Percentiles rank a stretch among this genome's conserved stretches.
phyloP scores from a whole-genome alignment of 2,797 vertebrate species.

The Mionectes olivaceus region DNA sequence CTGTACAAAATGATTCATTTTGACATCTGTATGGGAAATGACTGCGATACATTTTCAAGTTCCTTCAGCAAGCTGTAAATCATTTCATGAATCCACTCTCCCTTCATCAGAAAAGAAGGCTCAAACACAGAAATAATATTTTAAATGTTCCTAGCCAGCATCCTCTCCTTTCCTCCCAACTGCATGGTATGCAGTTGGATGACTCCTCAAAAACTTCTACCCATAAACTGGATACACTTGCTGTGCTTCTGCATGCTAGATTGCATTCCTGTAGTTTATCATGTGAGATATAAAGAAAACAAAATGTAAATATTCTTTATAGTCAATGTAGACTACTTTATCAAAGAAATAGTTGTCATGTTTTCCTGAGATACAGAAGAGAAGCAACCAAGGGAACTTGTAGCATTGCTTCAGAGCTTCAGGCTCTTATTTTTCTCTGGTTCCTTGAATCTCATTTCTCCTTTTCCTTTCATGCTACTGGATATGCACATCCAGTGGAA shows the following conservation, averaged over 20 bases:
- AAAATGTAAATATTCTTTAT: neutral
- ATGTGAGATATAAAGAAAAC: neutral
- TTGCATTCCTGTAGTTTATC: neutral
- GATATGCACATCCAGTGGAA: neutral
- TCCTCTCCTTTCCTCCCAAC: neutral
- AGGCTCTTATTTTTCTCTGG: neutral
- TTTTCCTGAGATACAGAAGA: neutral
- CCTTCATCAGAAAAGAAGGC: neutral
- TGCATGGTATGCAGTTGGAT: neutral
- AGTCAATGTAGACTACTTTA: neutral
- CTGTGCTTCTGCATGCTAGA: neutral
- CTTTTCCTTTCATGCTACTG: neutral
- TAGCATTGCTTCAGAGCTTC: neutral
- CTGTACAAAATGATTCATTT: neutral
- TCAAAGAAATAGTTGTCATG: neutral
- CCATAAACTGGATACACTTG: neutral
- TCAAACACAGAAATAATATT: neutral
- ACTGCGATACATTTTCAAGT: neutral
- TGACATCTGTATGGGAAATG: neutral
- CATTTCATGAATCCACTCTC: neutral
- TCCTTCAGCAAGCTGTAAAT: conserved; percentile 10
- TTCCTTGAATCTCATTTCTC: neutral
- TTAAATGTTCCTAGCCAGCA: neutral
- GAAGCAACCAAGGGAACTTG: neutral
- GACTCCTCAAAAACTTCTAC: neutral